Percentiles rank a stretch among this genome's conserved stretches.
phyloP scores from a whole-genome alignment of 2,888 invertebrate species.

The Macrosoma leucophasiata region DNA sequence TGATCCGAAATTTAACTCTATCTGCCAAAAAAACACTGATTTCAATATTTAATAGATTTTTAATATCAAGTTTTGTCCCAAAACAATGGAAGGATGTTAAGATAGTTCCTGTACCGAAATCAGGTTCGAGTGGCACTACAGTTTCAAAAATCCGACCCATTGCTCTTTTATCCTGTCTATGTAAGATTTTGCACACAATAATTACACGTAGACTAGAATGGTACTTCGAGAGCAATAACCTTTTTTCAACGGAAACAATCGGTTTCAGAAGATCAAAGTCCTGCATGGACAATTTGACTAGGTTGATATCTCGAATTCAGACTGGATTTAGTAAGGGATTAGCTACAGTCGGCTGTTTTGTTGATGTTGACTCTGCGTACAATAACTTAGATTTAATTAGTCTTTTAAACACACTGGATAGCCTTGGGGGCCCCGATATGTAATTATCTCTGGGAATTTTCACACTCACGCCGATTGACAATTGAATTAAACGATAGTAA shows the following conservation, averaged over 20 bases:
- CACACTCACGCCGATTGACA: slow-evolving; percentile 4
- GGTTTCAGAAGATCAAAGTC: slow-evolving; percentile 20
- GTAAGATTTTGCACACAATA: slow-evolving; percentile 16
- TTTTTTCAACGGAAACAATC: slow-evolving; percentile 12
- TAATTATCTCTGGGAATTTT: slow-evolving; percentile 10
- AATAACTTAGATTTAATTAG: slow-evolving; percentile 13
- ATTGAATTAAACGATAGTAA: slow-evolving; percentile 4
- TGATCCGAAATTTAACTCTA: slow-evolving; percentile 9
- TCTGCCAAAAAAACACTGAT: slow-evolving; percentile 2
- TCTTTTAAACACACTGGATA: slow-evolving; percentile 15
- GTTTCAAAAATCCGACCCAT: slow-evolving; percentile 6
- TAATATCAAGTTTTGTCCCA: slow-evolving; percentile 6
- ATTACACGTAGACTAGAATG: slow-evolving; percentile 15
- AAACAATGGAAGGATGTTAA: slow-evolving; percentile 8
- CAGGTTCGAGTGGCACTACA: neutral
- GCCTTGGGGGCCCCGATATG: slow-evolving; percentile 7
- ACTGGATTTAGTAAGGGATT: slow-evolving; percentile 9
- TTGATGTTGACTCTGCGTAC: slow-evolving; percentile 19
- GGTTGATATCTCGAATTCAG: slow-evolving; percentile 13
- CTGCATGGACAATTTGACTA: slow-evolving; percentile 13
- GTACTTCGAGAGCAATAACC: slow-evolving; percentile 11
- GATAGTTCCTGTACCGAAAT: slow-evolving; percentile 9
- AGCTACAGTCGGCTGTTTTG: slow-evolving; percentile 16
- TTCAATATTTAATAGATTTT: slow-evolving; percentile 8
- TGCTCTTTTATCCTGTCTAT: slow-evolving; percentile 6